Evolutionary conservation across 2,113 vertebrate genomes (phyloP).

Genomic region (Gymnobelideus leadbeateri): DNA sequence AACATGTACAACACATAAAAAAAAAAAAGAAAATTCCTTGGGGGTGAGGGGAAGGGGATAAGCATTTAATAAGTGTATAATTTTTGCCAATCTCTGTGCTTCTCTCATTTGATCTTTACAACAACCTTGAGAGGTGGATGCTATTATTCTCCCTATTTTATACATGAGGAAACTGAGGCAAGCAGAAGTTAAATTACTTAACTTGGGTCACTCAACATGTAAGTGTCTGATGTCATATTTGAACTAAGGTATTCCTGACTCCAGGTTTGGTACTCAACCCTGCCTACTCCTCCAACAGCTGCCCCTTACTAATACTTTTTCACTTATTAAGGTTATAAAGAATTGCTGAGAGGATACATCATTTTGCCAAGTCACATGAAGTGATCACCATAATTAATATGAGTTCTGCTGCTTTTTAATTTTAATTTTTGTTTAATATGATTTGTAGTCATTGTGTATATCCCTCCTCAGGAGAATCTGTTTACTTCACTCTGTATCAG

Average conservation of each 20-base stretch:
- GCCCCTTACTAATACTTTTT: background rate
- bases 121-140: background rate
- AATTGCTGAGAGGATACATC: background rate
- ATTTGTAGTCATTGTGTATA: background rate
- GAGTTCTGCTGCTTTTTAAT: background rate
- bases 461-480: background rate
- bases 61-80: background rate
- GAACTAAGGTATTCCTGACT: background rate
- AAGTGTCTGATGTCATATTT: background rate
- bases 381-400: background rate
- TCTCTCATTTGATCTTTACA: background rate
- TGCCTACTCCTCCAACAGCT: background rate
- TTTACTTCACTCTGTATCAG: background rate
- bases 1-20: no score
- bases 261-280: background rate
- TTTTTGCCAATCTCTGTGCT: background rate
- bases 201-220: background rate
- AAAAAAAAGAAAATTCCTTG: background rate
- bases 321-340: background rate
- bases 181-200: background rate
- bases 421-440: background rate
- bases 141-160: background rate
- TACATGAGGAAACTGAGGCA: background rate
- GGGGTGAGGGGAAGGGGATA: background rate
- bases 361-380: background rate